Conservation (phyloP, 2,888 invertebrate genomes). For the Rhamnusium bicolor region DNA sequence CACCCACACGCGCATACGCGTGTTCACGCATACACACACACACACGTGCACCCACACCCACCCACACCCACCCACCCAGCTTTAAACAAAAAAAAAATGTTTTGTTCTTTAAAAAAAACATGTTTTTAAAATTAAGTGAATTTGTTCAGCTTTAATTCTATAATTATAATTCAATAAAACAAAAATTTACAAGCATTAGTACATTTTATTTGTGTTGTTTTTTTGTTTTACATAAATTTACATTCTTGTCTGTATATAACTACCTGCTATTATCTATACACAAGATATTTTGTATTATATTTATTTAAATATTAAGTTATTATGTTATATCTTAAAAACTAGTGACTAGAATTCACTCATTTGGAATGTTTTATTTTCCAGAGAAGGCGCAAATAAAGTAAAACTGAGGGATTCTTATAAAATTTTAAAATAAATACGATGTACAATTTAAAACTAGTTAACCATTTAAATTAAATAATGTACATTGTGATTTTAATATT, state of each 20-base stretch:
- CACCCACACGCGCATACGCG: no score
- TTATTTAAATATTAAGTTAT: slow-evolving; percentile 17
- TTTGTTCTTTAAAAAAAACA: no score
- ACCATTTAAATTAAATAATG: slow-evolving; percentile 17
- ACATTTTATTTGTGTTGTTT: slow-evolving; percentile 27
- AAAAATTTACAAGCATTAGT: slow-evolving; percentile 26
- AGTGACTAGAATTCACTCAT: slow-evolving; percentile 51
- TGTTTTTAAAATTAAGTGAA: no score
- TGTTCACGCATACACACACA: no score
- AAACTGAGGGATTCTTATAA: slow-evolving; percentile 22
- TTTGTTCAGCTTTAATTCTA: no score
- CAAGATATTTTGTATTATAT: slow-evolving; percentile 29
- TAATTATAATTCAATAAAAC: neutral
- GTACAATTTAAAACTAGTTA: slow-evolving; percentile 32
- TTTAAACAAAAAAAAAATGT: no score
- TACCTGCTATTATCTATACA: slow-evolving; percentile 28
- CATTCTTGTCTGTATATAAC: slow-evolving; percentile 36
- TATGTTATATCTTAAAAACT: slow-evolving; percentile 35
- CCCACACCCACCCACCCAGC: no score
- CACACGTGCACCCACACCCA: no score
- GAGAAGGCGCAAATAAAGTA: slow-evolving; percentile 30
- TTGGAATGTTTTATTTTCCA: slow-evolving; percentile 35
- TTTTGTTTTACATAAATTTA: slow-evolving; percentile 44
- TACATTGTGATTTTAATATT: neutral
- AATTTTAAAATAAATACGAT: slow-evolving; percentile 9